phyloP scores from a whole-genome alignment of 1,140 invertebrate genomes.

The Brachionus asplanchnoidis region DNA sequence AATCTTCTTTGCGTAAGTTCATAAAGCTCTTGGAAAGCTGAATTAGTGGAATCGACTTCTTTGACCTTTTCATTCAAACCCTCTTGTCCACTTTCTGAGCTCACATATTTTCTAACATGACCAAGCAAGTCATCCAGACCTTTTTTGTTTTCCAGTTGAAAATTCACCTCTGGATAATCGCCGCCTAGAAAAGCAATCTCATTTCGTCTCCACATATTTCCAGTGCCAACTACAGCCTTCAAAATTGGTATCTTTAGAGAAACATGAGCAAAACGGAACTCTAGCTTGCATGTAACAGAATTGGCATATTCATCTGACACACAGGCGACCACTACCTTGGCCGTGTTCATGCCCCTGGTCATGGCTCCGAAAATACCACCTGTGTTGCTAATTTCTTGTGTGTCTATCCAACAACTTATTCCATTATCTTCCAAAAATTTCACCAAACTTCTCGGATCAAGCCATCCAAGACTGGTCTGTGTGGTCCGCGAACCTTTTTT shows the following conservation, averaged over 20 bases:
- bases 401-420: slow-evolving; percentile 52
- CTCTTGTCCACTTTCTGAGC: slow-evolving; percentile 42
- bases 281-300: slow-evolving; percentile 46
- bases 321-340: slow-evolving; percentile 27
- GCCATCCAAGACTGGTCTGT: slow-evolving; percentile 42
- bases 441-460: slow-evolving; percentile 51
- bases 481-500: slow-evolving; percentile 45
- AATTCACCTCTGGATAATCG: slow-evolving; percentile 49
- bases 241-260: slow-evolving; percentile 14
- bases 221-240: slow-evolving; percentile 6
- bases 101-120: neutral
- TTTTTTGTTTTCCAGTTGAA: slow-evolving; percentile 48
- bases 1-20: slow-evolving; percentile 53
- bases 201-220: slow-evolving; percentile 21
- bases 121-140: neutral
- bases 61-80: slow-evolving; percentile 43
- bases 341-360: neutral
- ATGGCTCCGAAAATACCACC: neutral
- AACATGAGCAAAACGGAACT: slow-evolving; percentile 8
- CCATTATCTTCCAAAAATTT: slow-evolving; percentile 47
- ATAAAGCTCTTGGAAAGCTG: slow-evolving; percentile 48
- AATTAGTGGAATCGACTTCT: slow-evolving; percentile 45
- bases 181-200: slow-evolving; percentile 51
- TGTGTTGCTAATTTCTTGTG: neutral
- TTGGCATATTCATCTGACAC: slow-evolving; percentile 47